Evolutionary conservation across 2,113 vertebrate genomes (phyloP).

Genomic region (Nycticebus coucang): DNA sequence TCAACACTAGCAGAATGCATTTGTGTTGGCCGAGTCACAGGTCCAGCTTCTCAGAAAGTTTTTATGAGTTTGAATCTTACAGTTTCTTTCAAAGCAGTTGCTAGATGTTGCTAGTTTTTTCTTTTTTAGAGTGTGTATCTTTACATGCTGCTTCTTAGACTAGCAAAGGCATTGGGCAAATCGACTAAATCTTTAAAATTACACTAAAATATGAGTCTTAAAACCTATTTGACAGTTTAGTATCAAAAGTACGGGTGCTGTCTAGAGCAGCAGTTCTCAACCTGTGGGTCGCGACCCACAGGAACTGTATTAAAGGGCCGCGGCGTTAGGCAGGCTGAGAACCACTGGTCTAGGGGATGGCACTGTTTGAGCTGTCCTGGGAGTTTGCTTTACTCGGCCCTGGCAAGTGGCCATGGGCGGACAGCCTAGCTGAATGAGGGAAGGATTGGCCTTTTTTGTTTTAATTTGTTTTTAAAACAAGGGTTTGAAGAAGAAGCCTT

Average conservation of each 20-base stretch:
- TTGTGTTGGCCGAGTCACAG: not conserved
- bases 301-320: too few species aligned
- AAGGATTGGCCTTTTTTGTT: not conserved
- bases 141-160: not conserved
- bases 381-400: not conserved
- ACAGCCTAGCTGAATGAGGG: not conserved
- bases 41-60: not conserved
- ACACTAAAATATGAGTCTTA: not conserved
- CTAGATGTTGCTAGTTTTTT: constrained; percentile 11
- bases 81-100: constrained; percentile 22
- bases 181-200: not conserved
- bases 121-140: not conserved
- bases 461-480: constrained; percentile 42
- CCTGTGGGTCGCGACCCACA: too few species aligned
- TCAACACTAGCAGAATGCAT: not conserved
- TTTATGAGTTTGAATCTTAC: not conserved
- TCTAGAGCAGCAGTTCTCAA: too few species aligned
- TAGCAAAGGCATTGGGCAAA: not conserved
- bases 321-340: too few species aligned
- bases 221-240: not conserved
- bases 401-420: not conserved
- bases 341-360: not conserved
- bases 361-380: not conserved
- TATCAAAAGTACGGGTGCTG: not conserved
- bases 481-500: not conserved